Evolutionary conservation across 2,113 vertebrate genomes (phyloP).

Genomic region (Erpornis zantholeuca): DNA sequence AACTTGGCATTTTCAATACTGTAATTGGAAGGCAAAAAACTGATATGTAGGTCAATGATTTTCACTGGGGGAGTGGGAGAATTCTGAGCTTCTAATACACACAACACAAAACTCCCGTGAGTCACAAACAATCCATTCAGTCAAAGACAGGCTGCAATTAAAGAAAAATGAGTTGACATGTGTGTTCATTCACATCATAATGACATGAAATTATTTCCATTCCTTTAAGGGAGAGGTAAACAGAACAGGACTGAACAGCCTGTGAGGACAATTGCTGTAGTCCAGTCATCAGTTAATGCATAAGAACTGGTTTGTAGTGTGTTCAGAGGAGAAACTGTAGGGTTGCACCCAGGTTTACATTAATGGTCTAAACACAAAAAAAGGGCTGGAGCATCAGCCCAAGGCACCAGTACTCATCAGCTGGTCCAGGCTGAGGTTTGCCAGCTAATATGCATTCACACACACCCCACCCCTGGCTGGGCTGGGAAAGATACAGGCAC

Average conservation of each 20-base stretch:
- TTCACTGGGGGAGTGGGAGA: not conserved
- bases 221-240: not conserved
- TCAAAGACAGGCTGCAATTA: not conserved
- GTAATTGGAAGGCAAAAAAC: not conserved
- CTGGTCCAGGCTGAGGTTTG: not conserved
- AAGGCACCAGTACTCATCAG: not conserved
- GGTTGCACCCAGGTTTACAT: not conserved
- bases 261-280: not conserved
- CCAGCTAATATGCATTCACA: no score
- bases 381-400: not conserved
- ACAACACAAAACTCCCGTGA: not conserved
- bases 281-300: not conserved
- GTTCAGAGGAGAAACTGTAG: not conserved
- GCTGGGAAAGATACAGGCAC: not conserved
- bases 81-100: not conserved
- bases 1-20: not conserved
- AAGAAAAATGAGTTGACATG: not conserved
- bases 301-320: not conserved
- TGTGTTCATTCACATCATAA: not conserved
- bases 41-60: not conserved
- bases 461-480: fast-evolving
- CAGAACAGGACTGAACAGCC: not conserved
- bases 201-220: not conserved
- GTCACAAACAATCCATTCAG: not conserved
- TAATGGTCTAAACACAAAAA: not conserved